Conservation (phyloP, 2,797 vertebrate species). For the Poeciliopsis gracilis region DNA sequence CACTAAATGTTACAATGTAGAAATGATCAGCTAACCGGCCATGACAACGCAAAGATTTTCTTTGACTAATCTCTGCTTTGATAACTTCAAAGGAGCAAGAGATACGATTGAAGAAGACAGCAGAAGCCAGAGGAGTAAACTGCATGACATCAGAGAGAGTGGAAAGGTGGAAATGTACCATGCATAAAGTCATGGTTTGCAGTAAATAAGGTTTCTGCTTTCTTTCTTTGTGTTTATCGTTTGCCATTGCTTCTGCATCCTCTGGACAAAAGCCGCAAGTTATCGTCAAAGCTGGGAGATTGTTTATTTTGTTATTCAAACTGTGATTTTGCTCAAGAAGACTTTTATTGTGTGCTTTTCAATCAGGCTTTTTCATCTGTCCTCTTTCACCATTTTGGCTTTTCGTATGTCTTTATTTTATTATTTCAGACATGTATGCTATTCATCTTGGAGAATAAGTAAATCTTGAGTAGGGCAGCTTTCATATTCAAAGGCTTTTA, state of each 20-base stretch:
- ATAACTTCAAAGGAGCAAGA: constrained; percentile 22
- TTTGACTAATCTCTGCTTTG: constrained; percentile 12
- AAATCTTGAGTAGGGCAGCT: background rate
- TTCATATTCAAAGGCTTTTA: background rate
- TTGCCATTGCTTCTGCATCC: constrained; percentile 10
- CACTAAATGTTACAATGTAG: background rate
- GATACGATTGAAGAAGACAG: constrained; percentile 14
- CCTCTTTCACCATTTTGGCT: background rate
- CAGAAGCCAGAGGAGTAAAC: constrained; percentile 31
- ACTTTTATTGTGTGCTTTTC: background rate
- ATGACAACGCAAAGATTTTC: background rate
- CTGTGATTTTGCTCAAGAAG: background rate
- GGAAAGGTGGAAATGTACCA: background rate
- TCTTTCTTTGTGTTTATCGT: constrained; percentile 19
- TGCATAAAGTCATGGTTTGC: constrained; percentile 5
- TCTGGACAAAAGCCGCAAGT: constrained; percentile 17
- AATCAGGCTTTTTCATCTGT: background rate
- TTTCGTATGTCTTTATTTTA: background rate
- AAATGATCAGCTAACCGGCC: background rate
- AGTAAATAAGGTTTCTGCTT: constrained; percentile 15
- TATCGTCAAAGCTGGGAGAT: constrained; percentile 6
- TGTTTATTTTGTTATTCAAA: background rate
- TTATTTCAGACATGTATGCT: background rate
- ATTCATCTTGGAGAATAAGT: background rate
- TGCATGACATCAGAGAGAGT: constrained; percentile 13